Conservation (phyloP, 2,888 invertebrate species). For the Cephus sareptanus region DNA sequence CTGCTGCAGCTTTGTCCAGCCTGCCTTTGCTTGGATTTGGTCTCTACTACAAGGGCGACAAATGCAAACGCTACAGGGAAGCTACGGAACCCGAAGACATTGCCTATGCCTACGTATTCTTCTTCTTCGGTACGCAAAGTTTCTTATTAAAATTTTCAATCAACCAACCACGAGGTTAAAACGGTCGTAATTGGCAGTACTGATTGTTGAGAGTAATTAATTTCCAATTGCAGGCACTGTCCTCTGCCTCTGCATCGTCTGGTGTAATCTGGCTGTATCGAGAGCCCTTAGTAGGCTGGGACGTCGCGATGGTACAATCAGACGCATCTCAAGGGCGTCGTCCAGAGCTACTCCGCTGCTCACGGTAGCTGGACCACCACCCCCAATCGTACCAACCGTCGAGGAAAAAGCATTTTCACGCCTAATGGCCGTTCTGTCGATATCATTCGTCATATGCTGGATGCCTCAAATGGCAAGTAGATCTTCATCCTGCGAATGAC, state of each 20-base stretch:
- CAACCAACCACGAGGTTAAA: neutral
- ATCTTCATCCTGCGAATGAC: neutral
- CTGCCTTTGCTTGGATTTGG: conserved; percentile 77
- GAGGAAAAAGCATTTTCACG: conserved; percentile 89
- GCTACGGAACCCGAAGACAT: conserved; percentile 75
- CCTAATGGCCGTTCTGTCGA: conserved; percentile 85
- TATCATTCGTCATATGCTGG: conserved; percentile 88
- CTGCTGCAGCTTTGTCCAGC: conserved; percentile 78
- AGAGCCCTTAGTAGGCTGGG: conserved; percentile 76
- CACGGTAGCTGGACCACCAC: conserved; percentile 39
- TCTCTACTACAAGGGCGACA: conserved; percentile 56
- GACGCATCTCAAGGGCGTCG: conserved; percentile 57
- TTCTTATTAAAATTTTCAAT: neutral
- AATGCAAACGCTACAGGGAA: conserved; percentile 79
- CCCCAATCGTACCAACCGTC: conserved; percentile 69
- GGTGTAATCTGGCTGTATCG: conserved; percentile 86
- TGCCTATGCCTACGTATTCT: conserved; percentile 81
- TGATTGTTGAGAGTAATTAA: neutral
- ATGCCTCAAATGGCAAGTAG: conserved; percentile 84
- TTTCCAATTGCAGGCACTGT: conserved; percentile 70
- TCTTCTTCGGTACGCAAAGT: conserved; percentile 76
- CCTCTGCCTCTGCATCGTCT: conserved; percentile 80
- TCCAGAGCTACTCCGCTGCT: conserved; percentile 55
- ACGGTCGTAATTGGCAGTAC: neutral
- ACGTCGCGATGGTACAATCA: conserved; percentile 50